Conservation (phyloP, 2,113 vertebrate species). For the Sminthopsis crassicaudata region DNA sequence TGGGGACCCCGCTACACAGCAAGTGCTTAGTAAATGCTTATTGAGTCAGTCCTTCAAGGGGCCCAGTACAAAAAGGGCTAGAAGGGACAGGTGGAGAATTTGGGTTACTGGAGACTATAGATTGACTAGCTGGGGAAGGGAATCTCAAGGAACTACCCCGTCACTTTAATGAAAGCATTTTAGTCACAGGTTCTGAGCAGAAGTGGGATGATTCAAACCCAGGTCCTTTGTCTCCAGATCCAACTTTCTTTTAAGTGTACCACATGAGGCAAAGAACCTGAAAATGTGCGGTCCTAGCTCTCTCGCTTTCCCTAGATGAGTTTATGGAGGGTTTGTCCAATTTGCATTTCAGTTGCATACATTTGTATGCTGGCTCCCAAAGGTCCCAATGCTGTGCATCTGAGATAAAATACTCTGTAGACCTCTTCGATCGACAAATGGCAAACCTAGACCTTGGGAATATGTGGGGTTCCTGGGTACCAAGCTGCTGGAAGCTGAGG, state of each 20-base stretch:
- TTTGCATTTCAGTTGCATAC: slow-evolving; percentile 56
- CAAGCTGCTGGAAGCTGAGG: background rate
- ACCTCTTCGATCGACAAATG: background rate
- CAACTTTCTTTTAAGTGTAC: background rate
- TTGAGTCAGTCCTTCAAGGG: no score
- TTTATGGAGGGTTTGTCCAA: slow-evolving; percentile 17
- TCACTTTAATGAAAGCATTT: background rate
- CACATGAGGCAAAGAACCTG: background rate
- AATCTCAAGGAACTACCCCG: background rate
- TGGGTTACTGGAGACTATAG: no score
- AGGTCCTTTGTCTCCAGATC: background rate
- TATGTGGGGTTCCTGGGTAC: background rate
- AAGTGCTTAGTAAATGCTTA: background rate
- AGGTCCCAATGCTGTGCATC: slow-evolving; percentile 21
- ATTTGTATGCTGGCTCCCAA: background rate
- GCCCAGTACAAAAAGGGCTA: background rate
- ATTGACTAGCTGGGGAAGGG: background rate
- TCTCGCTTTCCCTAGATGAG: background rate
- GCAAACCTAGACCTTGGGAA: background rate
- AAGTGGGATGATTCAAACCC: background rate
- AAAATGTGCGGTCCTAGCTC: background rate
- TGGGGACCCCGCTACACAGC: background rate
- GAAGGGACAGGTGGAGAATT: background rate
- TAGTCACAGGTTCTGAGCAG: background rate
- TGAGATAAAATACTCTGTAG: background rate